Percentiles rank a stretch among this genome's conserved stretches.
Evolutionary conservation across 2,113 vertebrate species (phyloP).

Genomic region (Zosterops lateralis): DNA sequence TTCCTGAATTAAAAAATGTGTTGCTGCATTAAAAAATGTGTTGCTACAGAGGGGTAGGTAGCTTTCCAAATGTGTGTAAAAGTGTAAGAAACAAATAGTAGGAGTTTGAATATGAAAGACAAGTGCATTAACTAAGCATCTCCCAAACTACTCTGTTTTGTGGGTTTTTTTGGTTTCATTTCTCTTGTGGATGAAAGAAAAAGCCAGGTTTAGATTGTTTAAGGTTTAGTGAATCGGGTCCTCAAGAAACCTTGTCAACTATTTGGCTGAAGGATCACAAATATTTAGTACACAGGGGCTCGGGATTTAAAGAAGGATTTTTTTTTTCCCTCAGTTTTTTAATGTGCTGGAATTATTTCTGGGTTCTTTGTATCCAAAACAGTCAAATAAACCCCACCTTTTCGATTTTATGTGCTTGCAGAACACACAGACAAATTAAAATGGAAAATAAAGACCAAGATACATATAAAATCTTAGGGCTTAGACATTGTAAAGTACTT

Average conservation of each 20-base stretch:
- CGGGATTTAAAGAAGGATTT: not conserved
- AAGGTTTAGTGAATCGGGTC: not conserved
- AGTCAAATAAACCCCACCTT: not conserved
- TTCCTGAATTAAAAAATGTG: slow-evolving; percentile 12
- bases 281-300: not conserved
- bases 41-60: not conserved
- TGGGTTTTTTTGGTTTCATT: accelerated
- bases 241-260: not conserved
- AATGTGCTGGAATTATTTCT: not conserved
- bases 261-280: not conserved
- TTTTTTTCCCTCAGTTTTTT: not conserved
- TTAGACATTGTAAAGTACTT: slow-evolving; percentile 52
- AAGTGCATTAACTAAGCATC: not conserved
- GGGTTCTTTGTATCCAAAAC: slow-evolving; percentile 1
- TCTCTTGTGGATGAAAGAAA: not conserved
- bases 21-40: not conserved
- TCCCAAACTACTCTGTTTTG: not conserved
- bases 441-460: not conserved
- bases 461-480: slow-evolving; percentile 47
- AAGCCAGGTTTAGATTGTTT: not conserved
- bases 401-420: not conserved
- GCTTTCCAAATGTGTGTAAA: not conserved
- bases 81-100: slow-evolving; percentile 4
- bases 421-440: not conserved
- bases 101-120: not conserved